phyloP scores from a whole-genome alignment of 2,113 vertebrate species.

The Hippocampus guttulatus region DNA sequence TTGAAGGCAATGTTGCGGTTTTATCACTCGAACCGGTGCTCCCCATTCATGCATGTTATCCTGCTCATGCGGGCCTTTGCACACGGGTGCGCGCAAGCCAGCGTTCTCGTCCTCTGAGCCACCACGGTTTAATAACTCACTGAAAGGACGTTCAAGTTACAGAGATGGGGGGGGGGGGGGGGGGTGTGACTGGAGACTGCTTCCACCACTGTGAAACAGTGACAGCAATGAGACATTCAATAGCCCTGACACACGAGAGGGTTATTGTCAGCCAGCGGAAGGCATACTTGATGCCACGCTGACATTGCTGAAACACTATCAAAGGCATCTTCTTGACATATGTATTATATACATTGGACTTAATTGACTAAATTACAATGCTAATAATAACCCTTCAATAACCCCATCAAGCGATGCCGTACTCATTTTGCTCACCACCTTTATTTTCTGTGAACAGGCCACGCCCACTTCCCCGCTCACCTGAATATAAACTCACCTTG shows the following conservation, averaged over 20 bases:
- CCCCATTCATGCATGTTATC: too few species aligned
- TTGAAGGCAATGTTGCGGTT: neutral
- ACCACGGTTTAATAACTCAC: slow-evolving; percentile 60
- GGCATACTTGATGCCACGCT: neutral
- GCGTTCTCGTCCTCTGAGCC: too few species aligned
- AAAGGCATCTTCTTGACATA: neutral
- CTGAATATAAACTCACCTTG: slow-evolving; percentile 62
- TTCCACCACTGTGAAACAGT: neutral
- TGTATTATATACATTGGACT: too few species aligned
- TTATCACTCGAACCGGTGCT: too few species aligned
- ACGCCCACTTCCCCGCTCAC: slow-evolving; percentile 51
- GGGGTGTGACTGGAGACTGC: neutral
- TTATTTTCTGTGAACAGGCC: neutral
- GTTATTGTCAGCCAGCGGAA: slow-evolving; percentile 5
- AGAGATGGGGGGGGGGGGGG: slow-evolving; percentile 22
- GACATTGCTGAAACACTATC: neutral
- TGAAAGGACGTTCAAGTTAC: slow-evolving; percentile 37
- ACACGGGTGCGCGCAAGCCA: too few species aligned
- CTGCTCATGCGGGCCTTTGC: too few species aligned
- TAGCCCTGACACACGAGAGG: slow-evolving; percentile 20
- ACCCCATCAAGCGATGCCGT: neutral
- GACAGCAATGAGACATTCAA: slow-evolving; percentile 28
- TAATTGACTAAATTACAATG: too few species aligned
- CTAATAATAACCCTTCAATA: too few species aligned
- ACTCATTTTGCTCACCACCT: neutral